Conservation (phyloP, 2,113 vertebrate species). For the Gymnobelideus leadbeateri region DNA sequence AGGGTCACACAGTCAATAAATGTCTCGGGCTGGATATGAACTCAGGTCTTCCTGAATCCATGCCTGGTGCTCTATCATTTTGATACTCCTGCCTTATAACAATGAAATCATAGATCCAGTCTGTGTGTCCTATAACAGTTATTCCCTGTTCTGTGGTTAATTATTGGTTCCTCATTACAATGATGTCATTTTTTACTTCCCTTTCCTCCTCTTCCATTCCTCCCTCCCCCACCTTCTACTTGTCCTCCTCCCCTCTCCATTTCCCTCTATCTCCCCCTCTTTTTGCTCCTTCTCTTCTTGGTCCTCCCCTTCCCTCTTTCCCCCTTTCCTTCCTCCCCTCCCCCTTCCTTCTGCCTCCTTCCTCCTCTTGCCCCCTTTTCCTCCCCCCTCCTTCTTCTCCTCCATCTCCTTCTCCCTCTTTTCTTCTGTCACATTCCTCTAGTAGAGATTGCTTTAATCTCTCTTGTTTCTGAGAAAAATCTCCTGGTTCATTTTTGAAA, state of each 20-base stretch:
- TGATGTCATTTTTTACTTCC: neutral
- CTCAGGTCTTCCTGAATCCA: neutral
- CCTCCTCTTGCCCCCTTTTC: neutral
- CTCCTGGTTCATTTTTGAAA: neutral
- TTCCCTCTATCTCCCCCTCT: neutral
- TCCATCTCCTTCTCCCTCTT: neutral
- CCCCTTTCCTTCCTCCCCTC: no score
- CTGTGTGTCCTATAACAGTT: neutral
- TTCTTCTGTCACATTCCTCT: neutral
- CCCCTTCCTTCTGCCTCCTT: no score
- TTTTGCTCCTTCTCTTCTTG: neutral
- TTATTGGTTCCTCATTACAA: neutral
- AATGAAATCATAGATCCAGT: neutral
- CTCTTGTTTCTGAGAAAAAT: neutral
- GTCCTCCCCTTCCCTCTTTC: neutral
- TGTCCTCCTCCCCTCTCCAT: no score
- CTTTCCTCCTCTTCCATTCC: no score
- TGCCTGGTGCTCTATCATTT: neutral
- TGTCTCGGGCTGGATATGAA: neutral
- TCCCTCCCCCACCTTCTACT: neutral
- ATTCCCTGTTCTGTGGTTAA: neutral
- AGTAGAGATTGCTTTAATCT: neutral
- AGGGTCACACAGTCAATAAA: neutral
- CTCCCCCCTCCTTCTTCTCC: neutral
- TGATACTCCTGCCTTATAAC: neutral